Evolutionary conservation across 2,888 invertebrate genomes (phyloP).

Genomic region (Pterostichus madidus): DNA sequence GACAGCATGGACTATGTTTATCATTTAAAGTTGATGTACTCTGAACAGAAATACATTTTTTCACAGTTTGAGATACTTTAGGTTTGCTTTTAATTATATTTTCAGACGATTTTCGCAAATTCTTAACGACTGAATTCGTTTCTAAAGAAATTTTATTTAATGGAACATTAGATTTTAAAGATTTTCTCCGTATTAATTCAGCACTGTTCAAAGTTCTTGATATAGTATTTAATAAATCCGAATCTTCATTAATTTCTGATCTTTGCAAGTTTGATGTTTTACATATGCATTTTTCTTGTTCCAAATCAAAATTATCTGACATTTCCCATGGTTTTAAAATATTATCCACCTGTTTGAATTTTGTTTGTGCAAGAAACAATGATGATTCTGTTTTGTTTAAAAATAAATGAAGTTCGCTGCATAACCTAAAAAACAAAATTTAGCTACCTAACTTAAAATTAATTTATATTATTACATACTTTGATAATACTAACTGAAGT

Average conservation of each 20-base stretch:
- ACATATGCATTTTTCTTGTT: conserved; percentile 50
- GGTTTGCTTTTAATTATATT: not conserved
- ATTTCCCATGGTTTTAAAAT: conserved; percentile 58
- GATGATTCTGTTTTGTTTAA: conserved; percentile 48
- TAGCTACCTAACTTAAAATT: conserved; percentile 1
- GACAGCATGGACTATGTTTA: conserved; percentile 44
- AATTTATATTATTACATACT: conserved; percentile 13
- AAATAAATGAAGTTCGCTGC: conserved; percentile 17
- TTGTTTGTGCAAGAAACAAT: conserved; percentile 1
- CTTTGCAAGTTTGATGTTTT: conserved; percentile 1
- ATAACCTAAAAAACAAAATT: conserved; percentile 45
- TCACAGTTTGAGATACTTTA: not conserved
- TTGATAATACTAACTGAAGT: not conserved
- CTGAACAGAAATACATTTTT: not conserved
- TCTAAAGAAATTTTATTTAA: too few relatives aligned
- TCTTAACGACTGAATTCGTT: not conserved
- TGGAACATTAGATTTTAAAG: conserved; percentile 19
- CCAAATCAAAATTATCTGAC: not conserved
- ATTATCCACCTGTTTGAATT: conserved; percentile 39
- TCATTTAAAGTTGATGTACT: not conserved
- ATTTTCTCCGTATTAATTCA: conserved; percentile 20
- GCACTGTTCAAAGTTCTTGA: conserved; percentile 56
- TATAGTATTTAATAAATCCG: conserved; percentile 43
- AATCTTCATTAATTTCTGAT: conserved; percentile 25
- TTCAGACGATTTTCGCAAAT: conserved; percentile 2